phyloP scores from a whole-genome alignment of 2,888 invertebrate genomes.

The Lasioglossum vierecki region DNA sequence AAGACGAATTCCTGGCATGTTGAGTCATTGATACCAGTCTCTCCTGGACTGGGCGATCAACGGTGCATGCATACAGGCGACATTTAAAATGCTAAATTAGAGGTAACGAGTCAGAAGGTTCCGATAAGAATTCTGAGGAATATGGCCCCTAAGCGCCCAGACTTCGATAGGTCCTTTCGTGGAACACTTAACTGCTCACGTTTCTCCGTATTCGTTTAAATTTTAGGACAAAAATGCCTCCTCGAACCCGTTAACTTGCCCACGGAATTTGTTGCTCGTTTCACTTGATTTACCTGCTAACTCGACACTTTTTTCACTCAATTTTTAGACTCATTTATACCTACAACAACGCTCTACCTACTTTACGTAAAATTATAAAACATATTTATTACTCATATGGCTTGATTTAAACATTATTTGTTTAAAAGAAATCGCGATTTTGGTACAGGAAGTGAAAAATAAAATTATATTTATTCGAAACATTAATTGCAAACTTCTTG shows the following conservation, averaged over 20 bases:
- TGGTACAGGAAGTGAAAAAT: too few species aligned
- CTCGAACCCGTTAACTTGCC: constrained; percentile 12
- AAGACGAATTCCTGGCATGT: constrained; percentile 66
- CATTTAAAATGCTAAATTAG: constrained; percentile 70
- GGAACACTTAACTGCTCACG: constrained; percentile 58
- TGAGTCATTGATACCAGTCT: constrained; percentile 64
- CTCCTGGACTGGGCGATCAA: constrained; percentile 37
- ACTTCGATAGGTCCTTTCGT: constrained; percentile 64
- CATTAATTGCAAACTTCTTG: too few species aligned
- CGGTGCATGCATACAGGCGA: constrained; percentile 47
- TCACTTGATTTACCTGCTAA: constrained; percentile 11
- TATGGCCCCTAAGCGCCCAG: constrained; percentile 64
- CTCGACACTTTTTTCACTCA: neutral
- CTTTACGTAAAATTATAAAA: neutral
- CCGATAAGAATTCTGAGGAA: constrained; percentile 66
- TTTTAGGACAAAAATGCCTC: constrained; percentile 45
- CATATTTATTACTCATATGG: neutral
- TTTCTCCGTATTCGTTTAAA: constrained; percentile 51
- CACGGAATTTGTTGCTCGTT: constrained; percentile 28
- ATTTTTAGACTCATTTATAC: neutral
- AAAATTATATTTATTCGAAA: too few species aligned
- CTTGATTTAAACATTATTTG: too few species aligned
- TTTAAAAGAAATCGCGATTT: too few species aligned
- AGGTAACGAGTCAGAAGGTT: constrained; percentile 66
- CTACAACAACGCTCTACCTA: neutral